Evolutionary conservation across 92 coral and sea anemone species (phyloP).

Genomic region (Phenganax subtilis): DNA sequence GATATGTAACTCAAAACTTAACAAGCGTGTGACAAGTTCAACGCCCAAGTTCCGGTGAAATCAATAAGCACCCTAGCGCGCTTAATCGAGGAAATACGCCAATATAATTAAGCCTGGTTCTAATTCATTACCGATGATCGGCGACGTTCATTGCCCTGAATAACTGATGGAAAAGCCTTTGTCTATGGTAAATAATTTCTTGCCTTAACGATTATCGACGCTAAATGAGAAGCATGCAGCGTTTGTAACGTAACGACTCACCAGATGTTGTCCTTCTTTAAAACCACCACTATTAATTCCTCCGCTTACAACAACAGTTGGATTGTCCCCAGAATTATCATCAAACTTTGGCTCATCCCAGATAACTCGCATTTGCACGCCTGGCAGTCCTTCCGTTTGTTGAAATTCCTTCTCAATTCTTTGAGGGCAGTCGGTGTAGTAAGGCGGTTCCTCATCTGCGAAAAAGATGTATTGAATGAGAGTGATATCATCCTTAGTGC

Average conservation of each 20-base stretch:
- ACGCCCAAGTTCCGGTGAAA: too few species aligned
- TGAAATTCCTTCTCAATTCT: conserved; percentile 49
- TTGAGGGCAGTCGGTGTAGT: conserved; percentile 64
- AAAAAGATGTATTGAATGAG: neutral
- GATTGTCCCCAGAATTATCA: conserved; percentile 69
- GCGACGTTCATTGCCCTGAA: too few species aligned
- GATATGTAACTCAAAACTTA: too few species aligned
- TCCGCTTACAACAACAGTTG: conserved; percentile 24
- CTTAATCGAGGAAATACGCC: too few species aligned
- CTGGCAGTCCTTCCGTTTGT: neutral
- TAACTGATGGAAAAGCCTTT: too few species aligned
- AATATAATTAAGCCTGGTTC: too few species aligned
- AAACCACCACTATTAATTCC: neutral
- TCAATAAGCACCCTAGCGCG: too few species aligned
- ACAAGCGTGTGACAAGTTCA: too few species aligned
- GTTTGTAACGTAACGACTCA: neutral
- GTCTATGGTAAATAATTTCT: too few species aligned
- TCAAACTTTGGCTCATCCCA: conserved; percentile 63
- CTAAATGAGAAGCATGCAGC: too few species aligned
- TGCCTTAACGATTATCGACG: too few species aligned
- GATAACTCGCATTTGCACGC: conserved; percentile 34
- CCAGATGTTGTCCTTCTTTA: conserved; percentile 8
- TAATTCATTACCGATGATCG: too few species aligned
- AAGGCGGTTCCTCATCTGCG: conserved; percentile 76
- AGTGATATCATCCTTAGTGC: neutral